Evolutionary conservation across 2,888 invertebrate species (phyloP).

Genomic region (Synanthedon formicaeformis): DNA sequence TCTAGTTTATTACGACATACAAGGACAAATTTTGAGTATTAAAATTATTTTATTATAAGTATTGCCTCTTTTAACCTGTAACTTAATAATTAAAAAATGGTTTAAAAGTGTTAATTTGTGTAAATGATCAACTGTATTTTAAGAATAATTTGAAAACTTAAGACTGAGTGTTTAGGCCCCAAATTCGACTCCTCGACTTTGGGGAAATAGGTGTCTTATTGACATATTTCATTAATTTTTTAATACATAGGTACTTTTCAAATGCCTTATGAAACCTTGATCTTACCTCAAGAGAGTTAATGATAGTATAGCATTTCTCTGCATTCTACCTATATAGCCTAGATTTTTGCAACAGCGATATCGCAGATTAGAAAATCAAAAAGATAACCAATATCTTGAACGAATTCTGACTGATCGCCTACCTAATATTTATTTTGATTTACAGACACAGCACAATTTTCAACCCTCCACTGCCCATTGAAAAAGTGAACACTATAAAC

Average conservation of each 20-base stretch:
- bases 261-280: no score
- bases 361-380: no score
- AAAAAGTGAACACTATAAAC: constrained; percentile 69
- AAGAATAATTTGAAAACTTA: background rate
- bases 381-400: no score
- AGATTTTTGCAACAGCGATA: no score
- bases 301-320: no score
- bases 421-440: constrained; percentile 5
- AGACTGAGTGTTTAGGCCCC: background rate
- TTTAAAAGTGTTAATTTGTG: background rate
- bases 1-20: background rate
- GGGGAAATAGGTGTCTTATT: background rate
- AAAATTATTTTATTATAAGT: background rate
- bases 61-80: background rate
- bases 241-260: no score
- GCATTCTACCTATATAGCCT: no score
- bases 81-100: background rate
- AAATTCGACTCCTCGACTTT: background rate
- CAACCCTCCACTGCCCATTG: constrained; percentile 64
- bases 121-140: background rate
- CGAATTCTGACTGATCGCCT: background rate
- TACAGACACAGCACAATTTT: constrained; percentile 66
- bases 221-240: no score
- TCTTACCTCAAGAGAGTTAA: no score
- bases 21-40: background rate